A percentile compares a stretch with the other conserved stretches of the same genome.
phyloP scores from a whole-genome alignment of 1,140 invertebrate genomes.

The Achatina immaculata region DNA sequence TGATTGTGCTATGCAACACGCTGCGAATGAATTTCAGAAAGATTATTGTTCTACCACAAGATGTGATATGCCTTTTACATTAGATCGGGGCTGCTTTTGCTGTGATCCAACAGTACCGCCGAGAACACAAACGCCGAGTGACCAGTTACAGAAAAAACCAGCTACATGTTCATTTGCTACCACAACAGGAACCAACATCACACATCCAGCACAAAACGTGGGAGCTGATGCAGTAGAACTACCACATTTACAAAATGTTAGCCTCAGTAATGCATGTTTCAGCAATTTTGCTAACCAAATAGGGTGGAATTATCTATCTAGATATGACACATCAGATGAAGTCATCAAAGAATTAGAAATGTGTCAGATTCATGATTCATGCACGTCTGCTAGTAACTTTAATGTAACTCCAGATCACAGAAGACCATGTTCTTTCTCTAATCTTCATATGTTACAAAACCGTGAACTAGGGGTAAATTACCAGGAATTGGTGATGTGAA shows the following conservation, averaged over 20 bases:
- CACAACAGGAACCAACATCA: too few relatives aligned
- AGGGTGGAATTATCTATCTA: neutral
- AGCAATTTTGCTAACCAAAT: neutral
- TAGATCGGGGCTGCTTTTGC: conserved; percentile 10
- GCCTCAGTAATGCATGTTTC: neutral
- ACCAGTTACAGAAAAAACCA: neutral
- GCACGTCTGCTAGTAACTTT: neutral
- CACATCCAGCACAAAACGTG: neutral
- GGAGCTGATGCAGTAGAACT: neutral
- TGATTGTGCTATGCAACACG: neutral
- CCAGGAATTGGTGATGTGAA: neutral
- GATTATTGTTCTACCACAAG: neutral
- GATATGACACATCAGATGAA: neutral
- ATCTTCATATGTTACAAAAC: neutral
- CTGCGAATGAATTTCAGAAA: neutral
- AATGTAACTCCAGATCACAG: neutral
- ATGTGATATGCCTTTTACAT: neutral
- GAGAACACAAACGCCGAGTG: neutral
- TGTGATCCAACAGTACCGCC: conserved; percentile 12
- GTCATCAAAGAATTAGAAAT: neutral
- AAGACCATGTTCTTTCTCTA: neutral
- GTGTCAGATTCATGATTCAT: neutral
- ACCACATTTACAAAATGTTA: neutral
- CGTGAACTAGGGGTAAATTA: neutral
- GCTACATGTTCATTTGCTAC: neutral